Conservation (phyloP, 2,888 invertebrate genomes). For the Crepidodera aurea region DNA sequence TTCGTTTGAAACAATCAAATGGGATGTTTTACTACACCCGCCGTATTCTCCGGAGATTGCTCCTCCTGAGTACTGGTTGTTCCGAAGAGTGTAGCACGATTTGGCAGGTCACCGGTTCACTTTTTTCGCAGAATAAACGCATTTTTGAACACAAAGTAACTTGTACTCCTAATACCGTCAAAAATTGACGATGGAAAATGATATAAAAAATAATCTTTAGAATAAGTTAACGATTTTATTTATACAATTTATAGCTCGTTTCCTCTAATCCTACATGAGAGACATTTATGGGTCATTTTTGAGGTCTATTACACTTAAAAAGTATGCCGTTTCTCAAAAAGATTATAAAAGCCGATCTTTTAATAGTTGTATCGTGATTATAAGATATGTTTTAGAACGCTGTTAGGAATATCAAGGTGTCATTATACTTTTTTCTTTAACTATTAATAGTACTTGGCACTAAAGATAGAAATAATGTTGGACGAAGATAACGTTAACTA, state of each 20-base stretch:
- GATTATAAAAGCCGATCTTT: constrained; percentile 9
- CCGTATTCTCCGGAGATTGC: no score
- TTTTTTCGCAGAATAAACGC: no score
- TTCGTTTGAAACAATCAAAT: no score
- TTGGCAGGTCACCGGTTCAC: no score
- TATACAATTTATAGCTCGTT: constrained; percentile 1
- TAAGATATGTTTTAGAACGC: constrained; percentile 10
- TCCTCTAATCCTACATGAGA: not conserved
- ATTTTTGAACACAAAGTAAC: no score
- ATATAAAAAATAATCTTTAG: constrained; percentile 4
- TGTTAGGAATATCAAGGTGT: constrained; percentile 11
- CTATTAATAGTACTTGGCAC: constrained; percentile 10
- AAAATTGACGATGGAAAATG: not conserved
- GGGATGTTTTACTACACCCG: no score
- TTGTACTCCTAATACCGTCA: no score
- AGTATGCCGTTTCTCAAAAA: constrained; percentile 13
- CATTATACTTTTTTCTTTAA: constrained; percentile 9
- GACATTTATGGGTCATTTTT: constrained; percentile 9
- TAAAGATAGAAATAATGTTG: constrained; percentile 7
- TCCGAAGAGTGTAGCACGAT: no score
- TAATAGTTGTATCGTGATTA: constrained; percentile 17
- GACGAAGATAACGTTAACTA: constrained; percentile 6
- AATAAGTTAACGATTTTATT: constrained; percentile 2
- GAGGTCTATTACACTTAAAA: not conserved
- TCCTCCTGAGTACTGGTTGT: no score